These are phyloP conservation scores for Caenorhabditis plicata DNA, from an alignment of 2,888 invertebrate genomes.

Conservation along the genomic window DNA sequence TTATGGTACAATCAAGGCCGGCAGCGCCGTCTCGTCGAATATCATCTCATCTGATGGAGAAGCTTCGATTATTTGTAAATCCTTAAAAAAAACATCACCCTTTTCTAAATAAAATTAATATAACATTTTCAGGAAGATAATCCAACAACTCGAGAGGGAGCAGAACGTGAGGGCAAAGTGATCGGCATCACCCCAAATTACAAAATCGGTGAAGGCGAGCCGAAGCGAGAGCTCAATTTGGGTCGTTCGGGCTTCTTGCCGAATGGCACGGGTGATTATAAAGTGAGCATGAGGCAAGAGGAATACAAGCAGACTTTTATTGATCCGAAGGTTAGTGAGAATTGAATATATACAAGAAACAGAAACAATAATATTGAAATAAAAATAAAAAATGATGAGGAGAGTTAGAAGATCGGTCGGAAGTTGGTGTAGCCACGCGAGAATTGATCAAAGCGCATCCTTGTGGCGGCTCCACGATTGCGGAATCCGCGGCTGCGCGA, in stretches of 20 bases:
- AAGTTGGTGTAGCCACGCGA: too few species aligned
- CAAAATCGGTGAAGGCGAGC: constrained; percentile 53
- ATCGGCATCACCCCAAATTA: constrained; percentile 60
- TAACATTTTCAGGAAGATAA: constrained; percentile 46
- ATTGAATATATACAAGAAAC: neutral
- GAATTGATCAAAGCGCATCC: too few species aligned
- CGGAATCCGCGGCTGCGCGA: too few species aligned
- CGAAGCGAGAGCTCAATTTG: constrained; percentile 41
- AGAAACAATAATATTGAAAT: neutral
- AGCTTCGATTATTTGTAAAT: constrained; percentile 27
- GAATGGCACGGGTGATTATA: constrained; percentile 59
- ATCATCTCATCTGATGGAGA: constrained; percentile 18
- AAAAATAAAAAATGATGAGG: neutral
- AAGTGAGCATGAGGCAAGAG: constrained; percentile 57
- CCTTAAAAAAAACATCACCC: neutral
- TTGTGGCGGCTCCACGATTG: too few species aligned
- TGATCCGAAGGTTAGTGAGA: constrained; percentile 61
- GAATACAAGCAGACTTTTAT: constrained; percentile 64
- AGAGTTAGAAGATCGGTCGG: too few species aligned
- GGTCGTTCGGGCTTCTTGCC: constrained; percentile 48
- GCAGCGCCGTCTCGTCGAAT: constrained; percentile 21
- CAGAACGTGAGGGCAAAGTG: constrained; percentile 40
- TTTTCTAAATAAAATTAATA: neutral
- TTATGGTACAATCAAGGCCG: too few species aligned
- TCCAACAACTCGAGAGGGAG: constrained; percentile 43